A percentile compares a stretch with the other conserved stretches of the same genome.
phyloP scores from a whole-genome alignment of 2,113 vertebrate genomes.

The Chunga burmeisteri region DNA sequence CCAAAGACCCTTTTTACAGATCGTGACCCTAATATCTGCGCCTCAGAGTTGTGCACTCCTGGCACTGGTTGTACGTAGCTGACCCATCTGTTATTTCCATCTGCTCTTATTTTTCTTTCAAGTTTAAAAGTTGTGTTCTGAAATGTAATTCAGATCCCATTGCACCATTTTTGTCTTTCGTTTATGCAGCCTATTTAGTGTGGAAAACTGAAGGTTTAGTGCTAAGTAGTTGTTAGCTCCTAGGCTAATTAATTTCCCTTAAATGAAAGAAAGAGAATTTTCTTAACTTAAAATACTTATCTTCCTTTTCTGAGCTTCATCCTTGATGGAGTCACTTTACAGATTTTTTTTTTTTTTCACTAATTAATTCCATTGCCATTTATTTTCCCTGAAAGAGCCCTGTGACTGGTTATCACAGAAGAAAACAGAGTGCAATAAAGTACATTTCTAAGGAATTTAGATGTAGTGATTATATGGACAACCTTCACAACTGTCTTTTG shows the following conservation, averaged over 20 bases:
- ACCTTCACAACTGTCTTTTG: background rate
- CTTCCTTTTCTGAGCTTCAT: background rate
- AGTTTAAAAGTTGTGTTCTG: background rate
- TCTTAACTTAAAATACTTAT: background rate
- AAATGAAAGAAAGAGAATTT: background rate
- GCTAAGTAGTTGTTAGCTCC: background rate
- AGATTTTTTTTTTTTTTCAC: background rate
- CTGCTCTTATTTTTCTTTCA: background rate
- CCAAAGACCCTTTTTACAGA: background rate
- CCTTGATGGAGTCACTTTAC: background rate
- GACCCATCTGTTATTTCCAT: background rate
- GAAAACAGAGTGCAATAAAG: background rate
- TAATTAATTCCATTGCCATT: background rate
- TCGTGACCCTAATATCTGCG: background rate
- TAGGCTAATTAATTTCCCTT: conserved; percentile 4
- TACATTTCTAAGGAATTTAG: background rate
- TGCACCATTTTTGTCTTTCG: background rate
- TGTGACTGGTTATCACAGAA: background rate
- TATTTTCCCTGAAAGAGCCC: background rate
- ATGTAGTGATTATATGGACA: background rate
- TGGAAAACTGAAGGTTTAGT: background rate
- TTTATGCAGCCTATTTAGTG: background rate
- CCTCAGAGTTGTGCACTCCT: background rate
- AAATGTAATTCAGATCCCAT: background rate
- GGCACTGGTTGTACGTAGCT: background rate